These are phyloP conservation scores for Kryptopterus vitreolus DNA, from an alignment of 2,797 vertebrate genomes.

Conservation along the genomic window DNA sequence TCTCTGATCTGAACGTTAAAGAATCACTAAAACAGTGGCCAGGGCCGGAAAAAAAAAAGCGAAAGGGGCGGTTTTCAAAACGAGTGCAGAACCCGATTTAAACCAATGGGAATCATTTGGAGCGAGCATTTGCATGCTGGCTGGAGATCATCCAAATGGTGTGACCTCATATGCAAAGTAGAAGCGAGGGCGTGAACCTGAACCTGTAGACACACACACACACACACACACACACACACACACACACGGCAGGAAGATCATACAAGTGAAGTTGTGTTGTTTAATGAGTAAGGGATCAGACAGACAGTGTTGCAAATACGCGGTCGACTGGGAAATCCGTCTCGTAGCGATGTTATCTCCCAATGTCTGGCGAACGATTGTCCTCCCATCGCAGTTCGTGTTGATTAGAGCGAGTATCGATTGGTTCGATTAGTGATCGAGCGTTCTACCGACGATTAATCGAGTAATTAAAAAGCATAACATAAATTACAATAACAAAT, in stretches of 20 bases:
- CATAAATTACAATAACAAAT: too few relatives aligned
- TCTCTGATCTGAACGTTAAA: constrained; percentile 6
- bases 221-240: neutral
- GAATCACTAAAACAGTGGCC: constrained; percentile 6
- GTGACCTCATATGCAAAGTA: constrained; percentile 46
- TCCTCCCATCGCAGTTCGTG: neutral
- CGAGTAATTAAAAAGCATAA: too few relatives aligned
- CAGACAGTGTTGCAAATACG: constrained; percentile 30
- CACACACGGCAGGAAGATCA: neutral
- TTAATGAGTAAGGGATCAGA: constrained; percentile 24
- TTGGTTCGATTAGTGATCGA: too few relatives aligned
- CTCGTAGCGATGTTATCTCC: neutral
- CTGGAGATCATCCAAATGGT: constrained; percentile 45
- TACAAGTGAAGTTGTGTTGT: constrained; percentile 23
- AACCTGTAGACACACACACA: neutral
- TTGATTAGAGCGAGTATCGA: too few relatives aligned
- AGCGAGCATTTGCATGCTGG: constrained; percentile 46
- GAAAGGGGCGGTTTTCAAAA: constrained; percentile 76
- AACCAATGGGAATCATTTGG: constrained; percentile 57
- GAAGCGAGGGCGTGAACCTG: constrained; percentile 1
- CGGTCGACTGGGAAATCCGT: neutral
- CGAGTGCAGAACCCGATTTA: constrained; percentile 64
- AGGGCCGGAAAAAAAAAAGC: constrained; percentile 69
- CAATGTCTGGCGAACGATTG: neutral
- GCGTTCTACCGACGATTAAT: too few relatives aligned